Base-by-base conservation (phyloP, 2,888 invertebrate genomes). In the Chamaedrilus cognettii region DNA sequence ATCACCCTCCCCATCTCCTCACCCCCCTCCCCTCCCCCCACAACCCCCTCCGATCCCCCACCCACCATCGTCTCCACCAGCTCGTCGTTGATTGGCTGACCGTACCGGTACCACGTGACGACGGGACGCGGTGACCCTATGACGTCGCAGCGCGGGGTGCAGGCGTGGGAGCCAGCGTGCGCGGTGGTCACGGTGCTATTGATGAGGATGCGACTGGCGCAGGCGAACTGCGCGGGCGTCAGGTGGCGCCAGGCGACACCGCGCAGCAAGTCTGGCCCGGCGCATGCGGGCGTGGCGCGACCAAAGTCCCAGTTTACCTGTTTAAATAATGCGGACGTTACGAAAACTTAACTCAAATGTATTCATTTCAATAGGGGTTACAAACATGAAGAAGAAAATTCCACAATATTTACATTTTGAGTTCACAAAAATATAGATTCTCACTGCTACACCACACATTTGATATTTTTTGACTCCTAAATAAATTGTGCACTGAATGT, bases 271-370 rank as follows among this genome's bases (percentile, higher is more conserved):
- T 65, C 64, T 5, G 74, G 74, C 2, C 60, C 52, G 19, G 66
- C 52, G 51, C 75, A 75, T 2, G 62, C 62, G 4, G 75, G 75
- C 3, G 70, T 70, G 61, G 71, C 71, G 2, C 61, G 42, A n/a
- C 62, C 66, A 55, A 74, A 75, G 33, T 71, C 68, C 75, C 75
- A 75, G 62, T 72, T 52, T 7, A 52, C n/a, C n/a, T n/a, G n/a
- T n/a, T n/a, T n/a, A n/a, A n/a, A n/a, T n/a, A n/a, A n/a, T n/a
- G n/a, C n/a, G n/a, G n/a, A n/a, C n/a, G n/a, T n/a, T n/a, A n/a
- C n/a, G n/a, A n/a, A n/a, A n/a, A n/a, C n/a, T n/a, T n/a, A n/a
- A n/a, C n/a, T n/a, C n/a, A n/a, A n/a, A n/a, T n/a, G n/a, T n/a
- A n/a, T n/a, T n/a, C n/a, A n/a, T n/a, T n/a, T n/a, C n/a, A n/a